phyloP scores from a whole-genome alignment of 2,113 vertebrate genomes.

The Hiodon tergisus region DNA sequence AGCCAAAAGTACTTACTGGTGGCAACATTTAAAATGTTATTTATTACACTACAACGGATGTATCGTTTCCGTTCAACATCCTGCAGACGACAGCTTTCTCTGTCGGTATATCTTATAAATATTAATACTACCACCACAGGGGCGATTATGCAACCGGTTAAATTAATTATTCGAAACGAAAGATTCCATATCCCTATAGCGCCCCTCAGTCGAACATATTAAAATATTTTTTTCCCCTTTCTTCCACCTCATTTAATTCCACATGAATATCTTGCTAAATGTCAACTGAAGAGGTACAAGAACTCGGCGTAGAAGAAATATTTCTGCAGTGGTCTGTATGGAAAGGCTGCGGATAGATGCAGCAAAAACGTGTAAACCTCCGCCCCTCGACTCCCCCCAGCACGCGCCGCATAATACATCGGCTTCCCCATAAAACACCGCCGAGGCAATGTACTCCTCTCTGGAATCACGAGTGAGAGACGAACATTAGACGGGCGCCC shows the following conservation, averaged over 20 bases:
- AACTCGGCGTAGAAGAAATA: background rate
- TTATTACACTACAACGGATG: background rate
- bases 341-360: background rate
- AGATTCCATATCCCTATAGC: conserved; percentile 31
- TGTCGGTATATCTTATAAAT: conserved; percentile 30
- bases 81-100: background rate
- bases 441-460: background rate
- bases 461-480: background rate
- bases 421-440: too few species aligned
- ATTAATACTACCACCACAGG: conserved; percentile 29
- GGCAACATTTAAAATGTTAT: background rate
- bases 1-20: background rate
- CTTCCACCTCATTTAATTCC: conserved; percentile 16
- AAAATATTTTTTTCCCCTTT: background rate
- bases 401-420: background rate
- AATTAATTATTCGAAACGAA: conserved; percentile 35
- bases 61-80: conserved; percentile 4
- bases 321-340: background rate
- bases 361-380: background rate
- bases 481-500: background rate
- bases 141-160: conserved; percentile 40
- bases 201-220: background rate
- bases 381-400: background rate
- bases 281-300: background rate
- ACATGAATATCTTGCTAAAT: conserved; percentile 10